A percentile compares a stretch with the other conserved stretches of the same genome.
Conservation (phyloP, 2,888 invertebrate species). For the Deladenus siricidicola region DNA sequence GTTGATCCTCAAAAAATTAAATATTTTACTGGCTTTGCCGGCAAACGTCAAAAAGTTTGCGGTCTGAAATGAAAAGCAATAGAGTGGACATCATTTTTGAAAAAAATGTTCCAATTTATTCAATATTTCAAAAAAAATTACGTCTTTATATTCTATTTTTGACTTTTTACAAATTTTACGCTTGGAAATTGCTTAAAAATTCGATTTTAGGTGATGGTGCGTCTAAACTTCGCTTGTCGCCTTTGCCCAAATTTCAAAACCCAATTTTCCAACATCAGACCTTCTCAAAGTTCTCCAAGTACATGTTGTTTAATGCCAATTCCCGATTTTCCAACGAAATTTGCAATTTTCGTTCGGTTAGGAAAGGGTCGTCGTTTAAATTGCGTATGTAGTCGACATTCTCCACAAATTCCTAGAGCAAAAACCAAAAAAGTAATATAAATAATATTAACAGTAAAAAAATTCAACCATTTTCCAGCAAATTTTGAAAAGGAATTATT, state of each 20-base stretch:
- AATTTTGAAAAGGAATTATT: background rate
- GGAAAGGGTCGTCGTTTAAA: constrained; percentile 27
- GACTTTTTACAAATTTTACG: too few species aligned
- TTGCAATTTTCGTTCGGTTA: constrained; percentile 36
- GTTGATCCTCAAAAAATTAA: too few species aligned
- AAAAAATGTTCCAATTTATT: too few species aligned
- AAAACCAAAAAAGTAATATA: constrained; percentile 5
- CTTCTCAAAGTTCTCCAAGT: constrained; percentile 40
- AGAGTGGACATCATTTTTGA: too few species aligned
- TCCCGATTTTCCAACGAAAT: constrained; percentile 38
- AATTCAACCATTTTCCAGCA: background rate
- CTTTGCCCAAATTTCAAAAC: background rate
- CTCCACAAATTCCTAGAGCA: constrained; percentile 34
- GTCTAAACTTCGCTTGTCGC: background rate
- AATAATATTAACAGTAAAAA: constrained; percentile 11
- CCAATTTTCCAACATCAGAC: constrained; percentile 15
- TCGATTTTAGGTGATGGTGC: background rate
- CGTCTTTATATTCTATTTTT: too few species aligned
- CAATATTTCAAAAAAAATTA: too few species aligned
- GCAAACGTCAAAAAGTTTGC: too few species aligned
- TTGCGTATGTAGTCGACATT: constrained; percentile 39
- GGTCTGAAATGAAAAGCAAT: too few species aligned
- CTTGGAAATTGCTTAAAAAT: too few species aligned
- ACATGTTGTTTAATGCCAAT: constrained; percentile 38
- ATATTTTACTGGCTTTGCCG: too few species aligned